Evolutionary conservation across 2,888 invertebrate genomes (phyloP).

Genomic region (Cryptocheilus praepositus): DNA sequence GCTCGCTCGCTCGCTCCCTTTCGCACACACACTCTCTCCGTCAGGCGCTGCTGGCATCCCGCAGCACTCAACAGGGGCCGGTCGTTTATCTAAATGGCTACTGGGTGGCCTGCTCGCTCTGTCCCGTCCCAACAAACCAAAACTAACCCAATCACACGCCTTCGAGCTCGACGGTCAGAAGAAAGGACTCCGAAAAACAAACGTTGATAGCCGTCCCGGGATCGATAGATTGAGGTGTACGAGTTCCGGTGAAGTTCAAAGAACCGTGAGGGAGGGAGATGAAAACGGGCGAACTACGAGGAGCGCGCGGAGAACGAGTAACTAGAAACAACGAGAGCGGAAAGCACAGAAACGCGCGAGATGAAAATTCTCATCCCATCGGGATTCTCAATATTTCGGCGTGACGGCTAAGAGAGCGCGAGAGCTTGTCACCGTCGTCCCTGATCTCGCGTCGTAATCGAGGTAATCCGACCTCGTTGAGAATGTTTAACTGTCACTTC

Average conservation of each 20-base stretch:
- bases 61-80: slow-evolving; percentile 69
- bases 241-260: background rate
- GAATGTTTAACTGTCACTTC: slow-evolving; percentile 52
- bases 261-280: slow-evolving; percentile 6
- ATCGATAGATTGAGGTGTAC: slow-evolving; percentile 36
- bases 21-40: slow-evolving; percentile 21
- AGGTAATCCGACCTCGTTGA: slow-evolving; percentile 59
- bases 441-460: slow-evolving; percentile 46
- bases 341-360: slow-evolving; percentile 23
- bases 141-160: slow-evolving; percentile 66
- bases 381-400: slow-evolving; percentile 13
- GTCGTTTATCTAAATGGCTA: slow-evolving; percentile 73
- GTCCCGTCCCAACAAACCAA: slow-evolving; percentile 63
- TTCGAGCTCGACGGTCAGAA: slow-evolving; percentile 36
- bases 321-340: background rate
- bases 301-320: background rate
- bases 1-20: slow-evolving; percentile 12
- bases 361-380: slow-evolving; percentile 18
- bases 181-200: slow-evolving; percentile 40
- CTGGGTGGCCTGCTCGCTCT: slow-evolving; percentile 66
- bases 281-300: background rate
- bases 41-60: slow-evolving; percentile 55
- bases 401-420: slow-evolving; percentile 26
- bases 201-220: slow-evolving; percentile 30
- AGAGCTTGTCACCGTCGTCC: slow-evolving; percentile 33